phyloP scores from a whole-genome alignment of 2,113 vertebrate genomes.

The Lophotis ruficrista region DNA sequence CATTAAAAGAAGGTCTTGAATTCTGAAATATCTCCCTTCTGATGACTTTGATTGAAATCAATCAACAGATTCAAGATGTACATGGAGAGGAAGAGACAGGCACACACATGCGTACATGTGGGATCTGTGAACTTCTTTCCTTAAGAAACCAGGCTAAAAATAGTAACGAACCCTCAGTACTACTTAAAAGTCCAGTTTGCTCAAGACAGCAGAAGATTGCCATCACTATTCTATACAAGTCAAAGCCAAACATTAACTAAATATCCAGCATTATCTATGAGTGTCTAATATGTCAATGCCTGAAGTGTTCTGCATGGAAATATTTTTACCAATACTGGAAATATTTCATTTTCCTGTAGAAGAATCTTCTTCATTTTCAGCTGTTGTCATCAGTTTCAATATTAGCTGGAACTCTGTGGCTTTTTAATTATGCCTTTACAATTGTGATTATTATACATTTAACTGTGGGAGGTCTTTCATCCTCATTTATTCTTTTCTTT shows the following conservation, averaged over 20 bases:
- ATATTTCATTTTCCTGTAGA: neutral
- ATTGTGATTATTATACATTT: neutral
- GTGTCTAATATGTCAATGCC: neutral
- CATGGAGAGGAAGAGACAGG: neutral
- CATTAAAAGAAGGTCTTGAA: neutral
- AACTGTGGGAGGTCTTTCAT: neutral
- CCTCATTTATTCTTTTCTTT: neutral
- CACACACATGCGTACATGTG: neutral
- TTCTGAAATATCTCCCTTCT: neutral
- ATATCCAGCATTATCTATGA: neutral
- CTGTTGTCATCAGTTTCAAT: neutral
- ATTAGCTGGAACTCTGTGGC: neutral
- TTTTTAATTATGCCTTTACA: constrained; percentile 7
- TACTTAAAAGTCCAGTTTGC: neutral
- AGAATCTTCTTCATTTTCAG: neutral
- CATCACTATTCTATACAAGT: neutral
- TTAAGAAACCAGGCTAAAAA: neutral
- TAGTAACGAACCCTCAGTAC: neutral
- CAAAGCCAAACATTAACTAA: neutral
- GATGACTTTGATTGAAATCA: neutral
- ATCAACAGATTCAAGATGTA: neutral
- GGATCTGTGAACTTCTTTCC: neutral
- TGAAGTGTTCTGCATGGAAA: neutral
- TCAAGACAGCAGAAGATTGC: neutral
- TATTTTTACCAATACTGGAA: neutral